Conservation (phyloP, 1,140 invertebrate species). For the Drosophila subobscura region DNA sequence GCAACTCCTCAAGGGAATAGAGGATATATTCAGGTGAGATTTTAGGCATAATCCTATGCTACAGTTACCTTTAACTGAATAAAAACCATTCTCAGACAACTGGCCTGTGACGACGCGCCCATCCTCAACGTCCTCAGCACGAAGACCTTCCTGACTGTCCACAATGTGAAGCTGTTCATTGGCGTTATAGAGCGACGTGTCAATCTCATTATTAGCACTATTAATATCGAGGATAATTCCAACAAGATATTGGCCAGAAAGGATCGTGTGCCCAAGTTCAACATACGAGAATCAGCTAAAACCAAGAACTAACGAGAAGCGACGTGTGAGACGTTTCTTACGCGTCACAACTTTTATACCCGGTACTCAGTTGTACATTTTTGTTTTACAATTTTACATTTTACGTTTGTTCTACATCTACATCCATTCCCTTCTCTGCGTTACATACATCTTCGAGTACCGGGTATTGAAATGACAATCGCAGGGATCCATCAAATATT, state of each 20-base stretch:
- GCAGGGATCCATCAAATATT: too few relatives aligned
- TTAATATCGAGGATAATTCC: slow-evolving; percentile 84
- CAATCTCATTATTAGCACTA: slow-evolving; percentile 84
- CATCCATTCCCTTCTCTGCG: too few relatives aligned
- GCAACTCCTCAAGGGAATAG: slow-evolving; percentile 85
- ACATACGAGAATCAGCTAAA: slow-evolving; percentile 79
- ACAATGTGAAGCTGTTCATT: slow-evolving; percentile 90
- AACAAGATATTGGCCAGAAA: slow-evolving; percentile 80
- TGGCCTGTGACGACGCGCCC: slow-evolving; percentile 88
- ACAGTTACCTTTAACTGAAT: background rate
- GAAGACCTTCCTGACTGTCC: slow-evolving; percentile 86
- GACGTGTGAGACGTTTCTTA: too few relatives aligned
- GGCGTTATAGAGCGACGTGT: slow-evolving; percentile 88
- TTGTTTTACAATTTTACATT: too few relatives aligned
- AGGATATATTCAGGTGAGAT: slow-evolving; percentile 84
- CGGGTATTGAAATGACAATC: too few relatives aligned
- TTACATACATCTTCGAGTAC: background rate
- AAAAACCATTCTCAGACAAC: slow-evolving; percentile 62
- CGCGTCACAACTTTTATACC: too few relatives aligned
- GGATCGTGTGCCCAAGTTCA: slow-evolving; percentile 81
- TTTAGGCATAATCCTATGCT: too few relatives aligned
- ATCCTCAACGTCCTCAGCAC: slow-evolving; percentile 88
- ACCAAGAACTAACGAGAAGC: slow-evolving; percentile 52
- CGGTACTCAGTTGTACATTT: too few relatives aligned
- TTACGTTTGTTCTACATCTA: too few relatives aligned